Percentiles rank a stretch among this genome's conserved stretches.
These are phyloP conservation scores for Petromus typicus DNA, from an alignment of 2,113 vertebrate species.

Conservation along the genomic window DNA sequence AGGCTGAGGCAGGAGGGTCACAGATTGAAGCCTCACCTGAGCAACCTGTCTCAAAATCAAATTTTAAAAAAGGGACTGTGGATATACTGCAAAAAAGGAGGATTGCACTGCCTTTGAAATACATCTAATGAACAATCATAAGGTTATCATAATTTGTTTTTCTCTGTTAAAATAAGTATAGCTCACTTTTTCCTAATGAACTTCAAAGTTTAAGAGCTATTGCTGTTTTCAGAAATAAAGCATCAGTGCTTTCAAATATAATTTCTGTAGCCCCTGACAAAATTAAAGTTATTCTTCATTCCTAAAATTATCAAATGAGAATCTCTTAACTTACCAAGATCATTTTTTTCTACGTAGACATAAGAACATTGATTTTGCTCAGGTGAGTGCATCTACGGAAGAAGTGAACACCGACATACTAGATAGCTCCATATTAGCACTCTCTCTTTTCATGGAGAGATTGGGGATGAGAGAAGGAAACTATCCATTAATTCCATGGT, in stretches of 20 bases:
- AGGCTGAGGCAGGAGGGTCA: background rate
- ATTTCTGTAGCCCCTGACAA: background rate
- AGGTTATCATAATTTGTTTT: conserved; percentile 47
- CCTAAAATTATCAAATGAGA: background rate
- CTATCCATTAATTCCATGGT: conserved; percentile 8
- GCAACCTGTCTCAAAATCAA: background rate
- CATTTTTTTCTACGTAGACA: background rate
- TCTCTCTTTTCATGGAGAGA: conserved; percentile 31
- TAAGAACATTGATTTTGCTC: conserved; percentile 48
- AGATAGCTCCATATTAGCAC: background rate
- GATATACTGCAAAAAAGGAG: background rate
- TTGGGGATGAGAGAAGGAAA: background rate
- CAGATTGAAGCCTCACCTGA: background rate
- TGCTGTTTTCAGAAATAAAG: conserved; percentile 45
- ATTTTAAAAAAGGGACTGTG: background rate
- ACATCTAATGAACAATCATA: background rate
- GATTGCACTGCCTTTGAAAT: background rate
- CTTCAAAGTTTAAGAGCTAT: background rate
- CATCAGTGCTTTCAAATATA: background rate
- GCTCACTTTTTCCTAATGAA: background rate
- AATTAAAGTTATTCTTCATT: background rate
- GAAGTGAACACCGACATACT: background rate
- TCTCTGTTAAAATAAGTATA: conserved; percentile 31
- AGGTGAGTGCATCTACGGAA: conserved; percentile 6
- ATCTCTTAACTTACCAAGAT: background rate